A percentile compares a stretch with the other conserved stretches of the same genome.
These are phyloP conservation scores for Potamilus streckersoni DNA, from an alignment of 1,140 invertebrate genomes.

Conservation along the genomic window DNA sequence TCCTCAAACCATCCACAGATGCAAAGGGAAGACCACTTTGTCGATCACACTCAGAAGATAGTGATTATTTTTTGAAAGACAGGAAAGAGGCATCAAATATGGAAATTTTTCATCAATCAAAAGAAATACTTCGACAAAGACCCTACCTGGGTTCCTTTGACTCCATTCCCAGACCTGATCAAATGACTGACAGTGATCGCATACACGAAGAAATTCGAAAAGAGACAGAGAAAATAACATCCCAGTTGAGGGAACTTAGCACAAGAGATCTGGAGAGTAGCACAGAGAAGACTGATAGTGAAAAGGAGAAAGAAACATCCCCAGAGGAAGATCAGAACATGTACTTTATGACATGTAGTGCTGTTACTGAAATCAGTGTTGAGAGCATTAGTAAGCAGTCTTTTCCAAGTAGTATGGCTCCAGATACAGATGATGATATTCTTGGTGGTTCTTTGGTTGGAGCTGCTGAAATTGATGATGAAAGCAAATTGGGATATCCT, in stretches of 20 bases:
- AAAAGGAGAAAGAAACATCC: conserved; percentile 20
- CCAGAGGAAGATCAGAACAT: conserved; percentile 23
- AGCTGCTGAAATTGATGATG: conserved; percentile 15
- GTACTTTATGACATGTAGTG: conserved; percentile 32
- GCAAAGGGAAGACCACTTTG: conserved; percentile 40
- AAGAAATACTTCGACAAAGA: conserved; percentile 11
- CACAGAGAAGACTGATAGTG: conserved; percentile 22
- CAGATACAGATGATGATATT: conserved; percentile 42
- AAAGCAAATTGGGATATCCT: background rate
- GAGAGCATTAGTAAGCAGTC: conserved; percentile 36
- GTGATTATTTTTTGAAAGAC: conserved; percentile 48
- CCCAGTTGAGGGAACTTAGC: conserved; percentile 14
- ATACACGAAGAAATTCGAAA: background rate
- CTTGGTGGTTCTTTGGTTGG: conserved; percentile 19
- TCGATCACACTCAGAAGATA: conserved; percentile 59
- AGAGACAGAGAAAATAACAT: conserved; percentile 22
- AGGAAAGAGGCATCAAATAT: conserved; percentile 65
- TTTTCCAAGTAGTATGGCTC: conserved; percentile 36
- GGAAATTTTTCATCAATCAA: conserved; percentile 37
- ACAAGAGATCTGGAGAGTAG: conserved; percentile 4
- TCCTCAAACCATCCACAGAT: conserved; percentile 26
- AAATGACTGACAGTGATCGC: background rate
- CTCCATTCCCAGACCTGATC: background rate
- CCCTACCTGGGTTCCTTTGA: conserved; percentile 32
- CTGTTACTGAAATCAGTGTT: conserved; percentile 28